Evolutionary conservation across 1,140 invertebrate genomes (phyloP).

Genomic region (Phocides pigmalion): DNA sequence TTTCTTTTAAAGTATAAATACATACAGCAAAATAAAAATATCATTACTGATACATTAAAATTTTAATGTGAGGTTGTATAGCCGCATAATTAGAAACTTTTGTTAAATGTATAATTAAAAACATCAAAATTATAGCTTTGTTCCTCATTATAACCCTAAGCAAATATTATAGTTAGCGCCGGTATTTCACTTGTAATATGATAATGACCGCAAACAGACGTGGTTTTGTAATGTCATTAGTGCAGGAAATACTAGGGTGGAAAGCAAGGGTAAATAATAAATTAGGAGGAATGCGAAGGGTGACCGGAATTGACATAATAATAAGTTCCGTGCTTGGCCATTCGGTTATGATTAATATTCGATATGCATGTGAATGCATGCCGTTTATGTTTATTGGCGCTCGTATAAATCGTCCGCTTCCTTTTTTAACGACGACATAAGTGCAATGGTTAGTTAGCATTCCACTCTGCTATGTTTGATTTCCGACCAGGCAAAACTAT

Average conservation of each 20-base stretch:
- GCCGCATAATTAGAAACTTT: no score
- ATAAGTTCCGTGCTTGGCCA: slow-evolving; percentile 5
- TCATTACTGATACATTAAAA: no score
- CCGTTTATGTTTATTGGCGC: background rate
- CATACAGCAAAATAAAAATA: no score
- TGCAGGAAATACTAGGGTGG: slow-evolving; percentile 11
- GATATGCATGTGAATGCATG: background rate
- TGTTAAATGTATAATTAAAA: no score
- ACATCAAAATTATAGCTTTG: no score
- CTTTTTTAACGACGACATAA: no score
- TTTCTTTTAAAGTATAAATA: no score
- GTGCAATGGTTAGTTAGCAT: no score
- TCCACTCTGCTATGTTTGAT: no score
- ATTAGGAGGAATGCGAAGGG: slow-evolving; percentile 1
- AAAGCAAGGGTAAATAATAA: slow-evolving; percentile 6
- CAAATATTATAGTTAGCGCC: background rate
- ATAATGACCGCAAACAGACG: background rate
- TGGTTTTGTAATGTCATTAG: slow-evolving; percentile 10
- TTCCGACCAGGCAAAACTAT: no score
- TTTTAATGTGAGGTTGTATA: no score
- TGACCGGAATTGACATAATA: slow-evolving; percentile 9
- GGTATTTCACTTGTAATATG: background rate
- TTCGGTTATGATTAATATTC: slow-evolving; percentile 2
- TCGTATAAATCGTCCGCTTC: background rate
- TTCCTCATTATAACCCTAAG: slow-evolving; percentile 14